Evolutionary conservation across 1,140 invertebrate genomes (phyloP), one percentile per base, ranked within the genome.

Genomic region (Nixonia krombeini): DNA sequence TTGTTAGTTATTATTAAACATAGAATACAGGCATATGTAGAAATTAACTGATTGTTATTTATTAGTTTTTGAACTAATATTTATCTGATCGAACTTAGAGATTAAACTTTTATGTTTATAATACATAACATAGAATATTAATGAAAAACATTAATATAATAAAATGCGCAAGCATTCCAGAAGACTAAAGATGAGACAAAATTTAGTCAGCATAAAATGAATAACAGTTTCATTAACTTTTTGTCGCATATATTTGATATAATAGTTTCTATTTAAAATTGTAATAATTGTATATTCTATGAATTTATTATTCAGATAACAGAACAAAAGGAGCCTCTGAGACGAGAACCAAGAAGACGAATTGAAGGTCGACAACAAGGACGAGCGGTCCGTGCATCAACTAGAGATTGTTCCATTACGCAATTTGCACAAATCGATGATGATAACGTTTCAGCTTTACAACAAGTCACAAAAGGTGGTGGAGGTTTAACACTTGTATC

Each of bases 401-500:
- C 77, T 35, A 65, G 88, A 26, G 90, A 91, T 56, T 85, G 86
- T 28, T 91, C 90, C n/a, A 88, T 96, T 70, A 90, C 93, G 4
- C 95, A 97, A 81, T 96, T 95, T 82, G 95, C 95, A 3, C 88
- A 96, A 51, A 96, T 96, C 73, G 95, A 96, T 77, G 95, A 97
- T 80, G 95, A 96, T 58, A 96, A 96, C 76, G 91, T 96, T 0
- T 96, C 94, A 6, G 92, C 92, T 0, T 78, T 94, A 50, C 94
- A 96, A 77, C 94, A 96, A 86, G 88, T 91, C n/a, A 92, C 91
- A 0, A 89, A 89, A 73, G 90, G 91, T 33, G 89, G 88, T 1
- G 90, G 91, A 23, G 93, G 92, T 0, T 80, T 96, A 1, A 96
- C 94, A 0, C 78, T 96, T 7, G 94, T 93, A 0, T 96, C 94